Conservation (phyloP, 2,888 invertebrate species). For the Drosophila nr. perissopoda region DNA sequence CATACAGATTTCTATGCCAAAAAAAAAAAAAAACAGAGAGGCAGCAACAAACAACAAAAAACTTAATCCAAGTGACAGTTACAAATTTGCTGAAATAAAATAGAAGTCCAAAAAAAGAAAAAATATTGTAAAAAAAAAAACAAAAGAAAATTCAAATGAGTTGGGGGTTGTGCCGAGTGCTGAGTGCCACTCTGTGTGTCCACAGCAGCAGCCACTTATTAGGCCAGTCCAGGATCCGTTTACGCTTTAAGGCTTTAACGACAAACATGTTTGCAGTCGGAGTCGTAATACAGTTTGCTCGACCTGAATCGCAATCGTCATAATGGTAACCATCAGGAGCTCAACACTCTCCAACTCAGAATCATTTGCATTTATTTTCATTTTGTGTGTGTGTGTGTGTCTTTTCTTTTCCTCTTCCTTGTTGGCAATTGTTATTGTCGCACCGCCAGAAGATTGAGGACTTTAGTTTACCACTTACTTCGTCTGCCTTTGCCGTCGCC, state of each 20-base stretch:
- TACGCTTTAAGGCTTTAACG: slow-evolving; percentile 9
- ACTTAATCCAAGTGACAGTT: slow-evolving; percentile 73
- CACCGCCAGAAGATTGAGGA: slow-evolving; percentile 28
- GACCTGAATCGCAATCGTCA: slow-evolving; percentile 36
- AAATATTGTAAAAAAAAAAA: slow-evolving; percentile 11
- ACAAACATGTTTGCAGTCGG: slow-evolving; percentile 11
- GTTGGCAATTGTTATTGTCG: slow-evolving; percentile 57
- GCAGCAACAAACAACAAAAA: slow-evolving; percentile 34
- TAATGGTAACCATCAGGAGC: slow-evolving; percentile 39
- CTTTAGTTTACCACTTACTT: slow-evolving; percentile 13
- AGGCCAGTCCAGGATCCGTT: slow-evolving; percentile 39
- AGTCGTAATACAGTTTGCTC: slow-evolving; percentile 43
- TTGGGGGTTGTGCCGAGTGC: slow-evolving; percentile 14
- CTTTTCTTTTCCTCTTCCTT: slow-evolving; percentile 2
- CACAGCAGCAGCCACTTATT: slow-evolving; percentile 45
- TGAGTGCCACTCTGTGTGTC: slow-evolving; percentile 6
- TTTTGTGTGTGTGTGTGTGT: slow-evolving; percentile 41
- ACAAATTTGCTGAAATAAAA: slow-evolving; percentile 77
- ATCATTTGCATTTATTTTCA: slow-evolving; percentile 1
- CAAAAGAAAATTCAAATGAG: slow-evolving; percentile 59
- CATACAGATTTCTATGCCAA: slow-evolving; percentile 43
- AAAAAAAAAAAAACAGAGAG: slow-evolving; percentile 3
- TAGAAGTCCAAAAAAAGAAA: slow-evolving; percentile 30
- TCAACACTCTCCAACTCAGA: slow-evolving; percentile 45
- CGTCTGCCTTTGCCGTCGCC: slow-evolving; percentile 19